Evolutionary conservation across 2,888 invertebrate genomes (phyloP), one percentile per base, ranked within the genome.

Genomic region (Zelleria hepariella): DNA sequence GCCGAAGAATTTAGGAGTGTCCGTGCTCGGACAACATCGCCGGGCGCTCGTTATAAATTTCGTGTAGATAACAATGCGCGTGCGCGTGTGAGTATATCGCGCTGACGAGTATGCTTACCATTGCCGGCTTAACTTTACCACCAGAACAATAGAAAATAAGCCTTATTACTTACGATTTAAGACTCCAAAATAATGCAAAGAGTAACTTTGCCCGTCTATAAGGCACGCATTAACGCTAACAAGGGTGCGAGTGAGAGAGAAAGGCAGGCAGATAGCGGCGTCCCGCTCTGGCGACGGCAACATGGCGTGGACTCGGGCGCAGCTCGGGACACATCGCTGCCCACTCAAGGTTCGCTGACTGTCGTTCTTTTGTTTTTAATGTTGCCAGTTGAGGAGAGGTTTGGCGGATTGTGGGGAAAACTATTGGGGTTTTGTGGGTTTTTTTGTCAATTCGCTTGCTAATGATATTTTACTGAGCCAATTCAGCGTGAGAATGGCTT

Each of bases 291-390:
- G 72, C 82, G 78, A 80, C 32, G 32, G 80, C 85, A 88, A 86
- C 82, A 87, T 88, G 88, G 88, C 87, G 86, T 76, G 78, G 84
- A 85, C 86, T 86, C 87, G 90, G 91, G 91, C 91, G 91, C 91
- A 91, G 90, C 91, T 91, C 91, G 90, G 85, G 86, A 86, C 86
- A 85, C 86, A 88, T 89, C 86, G 89, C 89, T 86, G 86, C 89
- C 91, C 90, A 91, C 91, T 91, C 89, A 89, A 89, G 89, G 89
- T 89, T 89, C 89, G 89, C 89, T 89, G 89, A 89, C 89, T 89
- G 89, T 86, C 88, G 86, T 87, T 88, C 89, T 89, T 89, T 89
- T 89, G 88, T 89, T 87, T 83, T 82, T 80, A 85, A 86, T 86
- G 86, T 86, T 88, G 83, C 87, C 82, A 80, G 57, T 66, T 24